Base-by-base conservation (phyloP, 2,888 invertebrate species). In the Cyclophora albipunctata region DNA sequence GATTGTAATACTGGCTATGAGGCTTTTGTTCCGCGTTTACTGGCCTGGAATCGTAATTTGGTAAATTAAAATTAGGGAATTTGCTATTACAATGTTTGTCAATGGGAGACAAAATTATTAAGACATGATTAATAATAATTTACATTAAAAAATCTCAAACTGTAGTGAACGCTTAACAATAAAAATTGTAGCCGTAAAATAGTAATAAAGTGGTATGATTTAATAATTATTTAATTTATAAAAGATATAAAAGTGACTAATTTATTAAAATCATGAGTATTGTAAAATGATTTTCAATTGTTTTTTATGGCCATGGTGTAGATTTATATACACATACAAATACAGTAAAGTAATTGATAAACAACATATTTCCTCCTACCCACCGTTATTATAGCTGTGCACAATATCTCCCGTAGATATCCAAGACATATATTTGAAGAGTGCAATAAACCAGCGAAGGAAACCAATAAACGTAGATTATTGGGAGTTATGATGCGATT, bases 381-480 rank as follows among this genome's bases (percentile, higher is more conserved):
- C 20, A 20, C 20, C 20, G 20, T 20, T 20, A 20, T 20, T 20
- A 20, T 20, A 20, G 20, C 20, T 20, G 37, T 5, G 37, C 37
- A 20, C 37, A 37, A 37, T 45, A 47, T 47, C 54, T 48, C 43
- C 51, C 54, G 46, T 63, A 59, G 62, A 59, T 61, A 52, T 48
- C 40, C 57, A 58, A 59, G 63, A 63, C 59, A 58, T 62, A 69
- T 70, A 70, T 73, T 66, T 67, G 65, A 67, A 67, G 67, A 68
- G 67, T 64, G 71, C 67, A 71, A 73, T 75, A 75, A 83, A 82
- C 73, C 79, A 76, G 69, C 66, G 76, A 75, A 67, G 69, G 73
- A 73, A 79, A 81, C 86, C 84, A 87, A 87, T 87, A 85, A 85
- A 87, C 83, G 83, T 85, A 85, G 84, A 87, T 87, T 85, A 87